Evolutionary conservation across 2,113 vertebrate genomes (phyloP).

Genomic region (Paraplagusia blochii): DNA sequence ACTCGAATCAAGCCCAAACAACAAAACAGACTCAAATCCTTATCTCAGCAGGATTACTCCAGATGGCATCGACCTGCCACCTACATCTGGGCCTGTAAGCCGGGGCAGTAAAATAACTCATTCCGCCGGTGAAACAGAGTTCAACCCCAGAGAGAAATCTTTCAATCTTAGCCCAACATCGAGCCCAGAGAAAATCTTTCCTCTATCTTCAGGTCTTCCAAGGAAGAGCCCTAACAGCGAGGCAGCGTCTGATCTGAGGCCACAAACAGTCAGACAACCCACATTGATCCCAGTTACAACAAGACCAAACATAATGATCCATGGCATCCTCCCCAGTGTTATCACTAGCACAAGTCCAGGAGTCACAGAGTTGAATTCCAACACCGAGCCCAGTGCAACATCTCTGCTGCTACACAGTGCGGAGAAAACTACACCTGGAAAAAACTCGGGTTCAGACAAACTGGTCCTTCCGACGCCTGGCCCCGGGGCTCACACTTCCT

Average conservation of each 20-base stretch:
- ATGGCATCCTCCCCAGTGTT: slow-evolving; percentile 25
- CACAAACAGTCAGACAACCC: slow-evolving; percentile 39
- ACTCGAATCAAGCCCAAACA: slow-evolving; percentile 28
- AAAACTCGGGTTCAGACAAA: slow-evolving; percentile 6
- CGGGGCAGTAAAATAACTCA: slow-evolving; percentile 16
- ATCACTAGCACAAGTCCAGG: slow-evolving; percentile 33
- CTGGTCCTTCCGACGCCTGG: not conserved
- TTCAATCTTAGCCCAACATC: slow-evolving; percentile 25
- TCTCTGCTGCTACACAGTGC: not conserved
- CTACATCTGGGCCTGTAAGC: slow-evolving; percentile 31
- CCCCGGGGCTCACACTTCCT: slow-evolving; percentile 9
- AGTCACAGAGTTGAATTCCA: slow-evolving; percentile 24
- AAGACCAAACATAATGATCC: slow-evolving; percentile 40
- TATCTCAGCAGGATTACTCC: slow-evolving; percentile 15
- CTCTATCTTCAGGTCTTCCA: slow-evolving; percentile 11
- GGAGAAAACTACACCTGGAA: slow-evolving; percentile 7
- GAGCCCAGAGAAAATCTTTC: slow-evolving; percentile 10
- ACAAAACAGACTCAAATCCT: slow-evolving; percentile 20
- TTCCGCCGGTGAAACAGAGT: slow-evolving; percentile 22
- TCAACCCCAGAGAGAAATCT: slow-evolving; percentile 28
- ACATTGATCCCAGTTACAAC: slow-evolving; percentile 49
- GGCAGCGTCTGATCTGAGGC: slow-evolving; percentile 43
- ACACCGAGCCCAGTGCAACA: slow-evolving; percentile 13
- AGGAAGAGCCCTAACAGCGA: slow-evolving; percentile 39
- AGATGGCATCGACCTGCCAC: slow-evolving; percentile 4